Percentiles rank a stretch among this genome's conserved stretches.
Evolutionary conservation across 92 coral and sea anemone species (phyloP).

Genomic region (Epizoanthus rinbou): DNA sequence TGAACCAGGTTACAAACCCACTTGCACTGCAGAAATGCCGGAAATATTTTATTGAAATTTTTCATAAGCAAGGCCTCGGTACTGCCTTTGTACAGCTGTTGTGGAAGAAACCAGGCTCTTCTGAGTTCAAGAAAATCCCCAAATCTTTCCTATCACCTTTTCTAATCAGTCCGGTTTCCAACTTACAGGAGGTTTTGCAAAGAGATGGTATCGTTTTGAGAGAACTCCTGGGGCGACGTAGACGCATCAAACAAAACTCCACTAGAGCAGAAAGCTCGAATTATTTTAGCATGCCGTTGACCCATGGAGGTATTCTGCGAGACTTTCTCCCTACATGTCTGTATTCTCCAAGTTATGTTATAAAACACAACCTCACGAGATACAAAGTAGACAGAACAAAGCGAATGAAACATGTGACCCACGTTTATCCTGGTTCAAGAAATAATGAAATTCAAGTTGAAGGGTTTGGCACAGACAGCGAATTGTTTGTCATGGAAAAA

Average conservation of each 20-base stretch:
- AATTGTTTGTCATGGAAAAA: background rate
- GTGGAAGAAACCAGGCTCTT: constrained; percentile 51
- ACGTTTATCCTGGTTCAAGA: background rate
- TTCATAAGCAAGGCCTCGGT: constrained; percentile 57
- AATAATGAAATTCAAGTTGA: background rate
- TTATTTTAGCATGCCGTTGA: background rate
- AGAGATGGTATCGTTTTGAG: background rate
- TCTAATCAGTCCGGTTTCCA: background rate
- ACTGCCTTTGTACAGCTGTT: constrained; percentile 54
- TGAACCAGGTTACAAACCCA: constrained; percentile 36
- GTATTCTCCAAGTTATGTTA: background rate
- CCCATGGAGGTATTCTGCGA: background rate
- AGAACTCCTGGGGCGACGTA: background rate
- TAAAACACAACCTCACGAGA: background rate
- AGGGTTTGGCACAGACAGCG: background rate
- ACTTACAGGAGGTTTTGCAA: background rate
- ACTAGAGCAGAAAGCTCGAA: background rate
- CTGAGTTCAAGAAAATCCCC: background rate
- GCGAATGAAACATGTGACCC: background rate
- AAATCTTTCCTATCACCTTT: constrained; percentile 26
- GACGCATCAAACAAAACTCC: background rate
- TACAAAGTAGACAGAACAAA: background rate
- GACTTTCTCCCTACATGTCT: background rate
- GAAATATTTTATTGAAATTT: constrained; percentile 47
- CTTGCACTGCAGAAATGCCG: constrained; percentile 41